These are phyloP conservation scores for Varecia variegata DNA, from an alignment of 2,797 vertebrate genomes.

Conservation along the genomic window DNA sequence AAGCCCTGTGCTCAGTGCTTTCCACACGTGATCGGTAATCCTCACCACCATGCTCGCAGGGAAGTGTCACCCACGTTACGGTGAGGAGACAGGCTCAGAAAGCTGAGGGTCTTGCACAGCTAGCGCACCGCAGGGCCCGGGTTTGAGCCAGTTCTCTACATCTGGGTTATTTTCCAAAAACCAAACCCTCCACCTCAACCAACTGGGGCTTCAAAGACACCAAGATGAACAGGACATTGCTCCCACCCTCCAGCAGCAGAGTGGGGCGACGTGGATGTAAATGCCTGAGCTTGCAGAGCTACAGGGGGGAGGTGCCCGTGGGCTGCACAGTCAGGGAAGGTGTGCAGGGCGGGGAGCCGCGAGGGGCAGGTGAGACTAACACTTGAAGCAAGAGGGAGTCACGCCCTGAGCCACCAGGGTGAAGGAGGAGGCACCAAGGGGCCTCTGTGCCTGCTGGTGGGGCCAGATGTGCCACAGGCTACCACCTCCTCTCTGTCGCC, in stretches of 20 bases:
- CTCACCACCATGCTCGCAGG: fast-evolving
- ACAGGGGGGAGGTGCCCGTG: fast-evolving
- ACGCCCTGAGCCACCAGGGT: not conserved
- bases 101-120: not conserved
- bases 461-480: not conserved
- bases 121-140: not conserved
- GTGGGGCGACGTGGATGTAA: fast-evolving
- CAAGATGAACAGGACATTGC: not conserved
- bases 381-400: not conserved
- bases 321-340: not conserved
- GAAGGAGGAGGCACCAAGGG: not conserved
- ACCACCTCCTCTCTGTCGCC: not conserved
- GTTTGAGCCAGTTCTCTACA: not conserved
- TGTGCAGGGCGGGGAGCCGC: fast-evolving
- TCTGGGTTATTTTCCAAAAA: not conserved
- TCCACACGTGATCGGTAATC: fast-evolving
- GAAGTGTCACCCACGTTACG: not conserved
- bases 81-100: not conserved
- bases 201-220: not conserved
- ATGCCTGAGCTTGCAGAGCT: not conserved
- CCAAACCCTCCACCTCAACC: not conserved
- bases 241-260: not conserved
- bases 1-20: not conserved
- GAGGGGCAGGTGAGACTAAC: not conserved
- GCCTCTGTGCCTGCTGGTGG: not conserved